Conservation (phyloP, 2,797 vertebrate genomes). For the Setipinna tenuifilis region DNA sequence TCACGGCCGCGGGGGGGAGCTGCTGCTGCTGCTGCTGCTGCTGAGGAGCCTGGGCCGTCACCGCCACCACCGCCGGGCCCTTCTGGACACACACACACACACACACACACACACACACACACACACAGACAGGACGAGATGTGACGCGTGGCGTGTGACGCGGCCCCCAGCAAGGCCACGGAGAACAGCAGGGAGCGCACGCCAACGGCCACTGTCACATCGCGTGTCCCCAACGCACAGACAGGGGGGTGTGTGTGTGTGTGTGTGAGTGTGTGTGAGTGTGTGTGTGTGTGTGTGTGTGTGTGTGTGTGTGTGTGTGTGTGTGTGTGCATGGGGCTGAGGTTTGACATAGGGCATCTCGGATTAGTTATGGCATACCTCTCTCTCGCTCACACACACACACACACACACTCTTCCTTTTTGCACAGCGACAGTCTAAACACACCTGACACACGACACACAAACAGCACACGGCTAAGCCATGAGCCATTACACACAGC, state of each 20-base stretch:
- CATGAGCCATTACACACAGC: not conserved
- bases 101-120: too few species aligned
- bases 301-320: slow-evolving; percentile 20
- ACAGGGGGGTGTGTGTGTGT: slow-evolving; percentile 38
- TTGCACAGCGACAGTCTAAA: not conserved
- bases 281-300: slow-evolving; percentile 31
- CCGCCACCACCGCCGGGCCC: slow-evolving; percentile 70
- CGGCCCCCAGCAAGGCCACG: slow-evolving; percentile 77
- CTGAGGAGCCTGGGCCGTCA: slow-evolving; percentile 64
- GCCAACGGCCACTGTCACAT: slow-evolving; percentile 73
- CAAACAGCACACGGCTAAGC: not conserved
- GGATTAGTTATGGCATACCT: not conserved
- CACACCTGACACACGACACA: slow-evolving; percentile 4
- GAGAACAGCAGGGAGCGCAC: slow-evolving; percentile 72
- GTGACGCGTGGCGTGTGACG: slow-evolving; percentile 67
- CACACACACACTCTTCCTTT: not conserved
- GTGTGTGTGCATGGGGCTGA: not conserved
- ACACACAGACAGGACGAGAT: too few species aligned
- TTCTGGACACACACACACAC: slow-evolving; percentile 83
- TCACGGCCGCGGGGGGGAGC: slow-evolving; percentile 74
- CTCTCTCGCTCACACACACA: not conserved
- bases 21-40: not conserved
- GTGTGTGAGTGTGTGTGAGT: slow-evolving; percentile 29
- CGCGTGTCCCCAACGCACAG: slow-evolving; percentile 70
- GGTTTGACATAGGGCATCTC: slow-evolving; percentile 14